Conservation (phyloP, 2,113 vertebrate genomes). For the Henicopernis longicauda region DNA sequence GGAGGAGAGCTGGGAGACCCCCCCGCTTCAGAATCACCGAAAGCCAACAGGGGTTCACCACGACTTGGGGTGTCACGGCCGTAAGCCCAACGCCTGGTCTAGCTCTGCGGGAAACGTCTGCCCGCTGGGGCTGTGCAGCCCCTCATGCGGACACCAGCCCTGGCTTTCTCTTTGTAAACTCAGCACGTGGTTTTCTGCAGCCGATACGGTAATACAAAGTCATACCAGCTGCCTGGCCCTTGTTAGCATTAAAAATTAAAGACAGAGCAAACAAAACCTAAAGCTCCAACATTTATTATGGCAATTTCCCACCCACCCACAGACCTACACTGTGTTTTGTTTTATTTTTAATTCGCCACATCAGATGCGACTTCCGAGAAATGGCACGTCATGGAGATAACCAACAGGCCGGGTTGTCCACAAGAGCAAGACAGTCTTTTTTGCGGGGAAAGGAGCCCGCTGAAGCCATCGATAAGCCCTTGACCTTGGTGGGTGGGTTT, state of each 20-base stretch:
- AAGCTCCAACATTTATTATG: constrained; percentile 83
- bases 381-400: constrained; percentile 68
- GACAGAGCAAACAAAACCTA: constrained; percentile 76
- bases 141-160: background rate
- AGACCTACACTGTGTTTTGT: constrained; percentile 24
- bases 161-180: background rate
- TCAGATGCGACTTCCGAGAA: constrained; percentile 70
- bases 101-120: constrained; percentile 16
- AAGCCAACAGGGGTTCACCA: constrained; percentile 1
- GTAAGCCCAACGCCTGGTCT: background rate
- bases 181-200: background rate
- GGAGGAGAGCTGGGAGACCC: constrained; percentile 46
- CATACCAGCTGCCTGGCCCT: constrained; percentile 40
- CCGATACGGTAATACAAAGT: constrained; percentile 12
- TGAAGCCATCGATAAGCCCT: constrained; percentile 58
- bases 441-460: constrained; percentile 11
- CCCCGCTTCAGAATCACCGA: constrained; percentile 41
- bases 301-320: constrained; percentile 62
- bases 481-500: constrained; percentile 40
- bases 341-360: constrained; percentile 47
- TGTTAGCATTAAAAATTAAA: constrained; percentile 70
- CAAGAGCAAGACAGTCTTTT: constrained; percentile 63
- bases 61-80: background rate
- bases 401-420: constrained; percentile 61
- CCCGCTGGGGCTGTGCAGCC: background rate